Percentiles rank a stretch among this genome's conserved stretches.
Conservation (phyloP, 2,113 vertebrate genomes). For the Hirundichthys speculiger region DNA sequence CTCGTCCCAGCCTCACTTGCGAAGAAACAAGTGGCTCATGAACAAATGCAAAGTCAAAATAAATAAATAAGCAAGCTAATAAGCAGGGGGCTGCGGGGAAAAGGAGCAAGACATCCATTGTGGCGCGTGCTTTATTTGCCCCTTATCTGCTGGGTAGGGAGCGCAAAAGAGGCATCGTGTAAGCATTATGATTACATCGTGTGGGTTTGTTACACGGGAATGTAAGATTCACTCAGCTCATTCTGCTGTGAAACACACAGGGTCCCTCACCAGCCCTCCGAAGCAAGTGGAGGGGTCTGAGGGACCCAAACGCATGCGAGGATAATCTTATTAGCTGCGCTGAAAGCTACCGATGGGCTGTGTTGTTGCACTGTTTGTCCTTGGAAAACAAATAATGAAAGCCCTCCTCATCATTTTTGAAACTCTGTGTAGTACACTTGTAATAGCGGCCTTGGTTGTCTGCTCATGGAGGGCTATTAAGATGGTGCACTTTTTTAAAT, state of each 20-base stretch:
- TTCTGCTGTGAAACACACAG: constrained; percentile 55
- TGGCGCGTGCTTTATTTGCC: constrained; percentile 65
- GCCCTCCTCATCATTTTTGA: constrained; percentile 32
- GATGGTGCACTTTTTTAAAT: neutral
- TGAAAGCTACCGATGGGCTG: constrained; percentile 67
- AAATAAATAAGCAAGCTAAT: constrained; percentile 76
- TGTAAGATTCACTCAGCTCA: constrained; percentile 76
- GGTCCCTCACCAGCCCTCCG: constrained; percentile 72
- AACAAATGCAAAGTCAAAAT: constrained; percentile 72
- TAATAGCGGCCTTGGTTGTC: neutral
- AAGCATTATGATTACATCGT: constrained; percentile 84
- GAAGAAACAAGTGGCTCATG: constrained; percentile 58
- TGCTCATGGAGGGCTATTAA: neutral
- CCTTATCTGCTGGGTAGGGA: constrained; percentile 77
- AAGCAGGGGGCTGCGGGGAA: constrained; percentile 62
- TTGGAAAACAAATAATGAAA: constrained; percentile 70
- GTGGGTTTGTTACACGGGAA: constrained; percentile 82
- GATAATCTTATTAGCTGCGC: constrained; percentile 81
- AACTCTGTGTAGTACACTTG: neutral
- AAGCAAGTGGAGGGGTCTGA: constrained; percentile 80
- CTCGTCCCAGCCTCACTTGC: constrained; percentile 44
- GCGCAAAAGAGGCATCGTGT: constrained; percentile 77
- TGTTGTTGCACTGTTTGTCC: constrained; percentile 72
- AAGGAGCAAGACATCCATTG: constrained; percentile 68
- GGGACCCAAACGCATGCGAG: constrained; percentile 66